phyloP scores from a whole-genome alignment of 2,113 vertebrate genomes.

The Dasyornis broadbenti region DNA sequence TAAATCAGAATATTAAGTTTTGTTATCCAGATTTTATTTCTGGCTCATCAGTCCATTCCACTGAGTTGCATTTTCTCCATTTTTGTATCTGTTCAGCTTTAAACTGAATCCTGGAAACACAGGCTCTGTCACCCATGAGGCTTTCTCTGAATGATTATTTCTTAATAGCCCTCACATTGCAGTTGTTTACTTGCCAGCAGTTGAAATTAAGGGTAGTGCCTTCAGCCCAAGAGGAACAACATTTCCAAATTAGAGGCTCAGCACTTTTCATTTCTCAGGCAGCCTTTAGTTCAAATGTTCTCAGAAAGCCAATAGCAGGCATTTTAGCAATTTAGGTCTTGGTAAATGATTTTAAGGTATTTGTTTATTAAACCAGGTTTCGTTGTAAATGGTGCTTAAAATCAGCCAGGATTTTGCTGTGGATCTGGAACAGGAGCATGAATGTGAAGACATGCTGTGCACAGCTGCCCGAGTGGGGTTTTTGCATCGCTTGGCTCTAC shows the following conservation, averaged over 20 bases:
- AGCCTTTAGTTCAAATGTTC: background rate
- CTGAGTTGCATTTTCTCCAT: background rate
- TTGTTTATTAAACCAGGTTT: background rate
- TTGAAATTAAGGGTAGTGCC: constrained; percentile 44
- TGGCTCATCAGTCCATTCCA: background rate
- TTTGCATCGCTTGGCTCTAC: background rate
- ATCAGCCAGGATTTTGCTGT: background rate
- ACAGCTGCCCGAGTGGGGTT: background rate
- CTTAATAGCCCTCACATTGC: constrained; percentile 14
- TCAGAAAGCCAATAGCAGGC: background rate
- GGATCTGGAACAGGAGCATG: background rate
- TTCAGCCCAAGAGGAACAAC: constrained; percentile 34
- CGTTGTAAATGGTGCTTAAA: background rate
- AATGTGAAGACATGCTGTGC: background rate
- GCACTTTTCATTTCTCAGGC: constrained; percentile 20
- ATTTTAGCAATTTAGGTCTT: background rate
- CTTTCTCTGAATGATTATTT: constrained; percentile 36
- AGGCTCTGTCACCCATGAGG: background rate
- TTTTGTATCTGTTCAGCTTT: background rate
- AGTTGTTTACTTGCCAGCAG: constrained; percentile 51
- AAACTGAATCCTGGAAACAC: background rate
- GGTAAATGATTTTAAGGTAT: background rate
- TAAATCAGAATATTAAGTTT: background rate
- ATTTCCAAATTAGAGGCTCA: constrained; percentile 31
- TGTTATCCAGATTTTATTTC: background rate